phyloP scores from a whole-genome alignment of 2,113 vertebrate species.

The Probosciger aterrimus region DNA sequence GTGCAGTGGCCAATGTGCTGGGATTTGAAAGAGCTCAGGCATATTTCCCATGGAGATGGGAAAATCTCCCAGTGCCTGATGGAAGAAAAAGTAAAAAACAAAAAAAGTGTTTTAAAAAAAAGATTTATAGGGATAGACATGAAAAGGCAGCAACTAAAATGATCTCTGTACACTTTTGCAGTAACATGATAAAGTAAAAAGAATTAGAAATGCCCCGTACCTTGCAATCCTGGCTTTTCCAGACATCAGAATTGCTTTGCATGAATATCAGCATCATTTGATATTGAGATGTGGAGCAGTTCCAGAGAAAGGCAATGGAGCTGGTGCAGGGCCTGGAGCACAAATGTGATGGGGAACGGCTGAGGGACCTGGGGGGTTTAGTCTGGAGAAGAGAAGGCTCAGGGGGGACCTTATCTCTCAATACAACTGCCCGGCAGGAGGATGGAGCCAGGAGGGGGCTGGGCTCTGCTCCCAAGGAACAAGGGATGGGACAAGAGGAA shows the following conservation, averaged over 20 bases:
- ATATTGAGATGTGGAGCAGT: background rate
- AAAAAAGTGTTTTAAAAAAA: background rate
- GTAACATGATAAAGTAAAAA: background rate
- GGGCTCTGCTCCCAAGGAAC: no score
- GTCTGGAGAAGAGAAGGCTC: background rate
- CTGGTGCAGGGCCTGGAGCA: background rate
- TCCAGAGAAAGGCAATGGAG: background rate
- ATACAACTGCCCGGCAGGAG: no score
- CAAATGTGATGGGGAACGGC: background rate
- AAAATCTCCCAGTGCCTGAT: background rate
- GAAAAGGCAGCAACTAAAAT: background rate
- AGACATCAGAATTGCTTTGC: background rate
- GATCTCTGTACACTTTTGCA: fast-evolving
- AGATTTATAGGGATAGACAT: background rate
- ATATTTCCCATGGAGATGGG: background rate
- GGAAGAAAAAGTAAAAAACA: background rate
- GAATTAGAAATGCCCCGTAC: background rate
- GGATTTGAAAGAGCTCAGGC: background rate
- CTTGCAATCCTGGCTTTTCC: background rate
- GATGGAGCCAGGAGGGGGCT: no score
- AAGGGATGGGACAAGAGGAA: no score
- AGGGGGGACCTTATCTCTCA: background rate
- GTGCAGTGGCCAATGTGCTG: fast-evolving
- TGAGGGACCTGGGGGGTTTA: background rate
- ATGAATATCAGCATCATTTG: background rate